Evolutionary conservation across 1,140 invertebrate species (phyloP).

Genomic region (Musca domestica): DNA sequence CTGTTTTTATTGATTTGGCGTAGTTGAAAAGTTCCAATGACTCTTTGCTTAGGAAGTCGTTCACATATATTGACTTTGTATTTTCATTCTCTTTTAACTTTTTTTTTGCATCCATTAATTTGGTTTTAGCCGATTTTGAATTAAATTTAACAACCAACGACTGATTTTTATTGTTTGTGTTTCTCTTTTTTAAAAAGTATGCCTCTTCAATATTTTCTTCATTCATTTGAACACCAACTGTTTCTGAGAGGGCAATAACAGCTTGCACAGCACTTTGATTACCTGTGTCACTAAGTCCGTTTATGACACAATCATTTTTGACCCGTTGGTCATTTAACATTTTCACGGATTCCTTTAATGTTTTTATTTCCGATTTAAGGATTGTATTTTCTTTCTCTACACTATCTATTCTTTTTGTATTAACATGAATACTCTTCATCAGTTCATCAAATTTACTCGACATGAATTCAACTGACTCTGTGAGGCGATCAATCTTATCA

Average conservation of each 20-base stretch:
- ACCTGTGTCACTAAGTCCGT: neutral
- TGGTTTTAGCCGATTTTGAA: neutral
- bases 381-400: neutral
- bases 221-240: no score
- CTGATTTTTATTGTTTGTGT: neutral
- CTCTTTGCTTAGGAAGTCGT: neutral
- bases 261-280: neutral
- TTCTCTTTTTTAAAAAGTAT: no score
- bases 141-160: neutral
- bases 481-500: neutral
- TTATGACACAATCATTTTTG: no score
- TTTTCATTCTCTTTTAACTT: neutral
- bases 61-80: neutral
- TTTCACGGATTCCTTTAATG: neutral
- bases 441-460: neutral
- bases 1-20: neutral
- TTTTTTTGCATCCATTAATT: neutral
- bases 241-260: neutral
- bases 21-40: neutral
- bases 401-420: neutral
- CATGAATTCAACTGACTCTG: neutral
- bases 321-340: conserved; percentile 1
- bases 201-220: no score
- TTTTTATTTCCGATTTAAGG: neutral
- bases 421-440: neutral